Percentiles rank a stretch among this genome's conserved stretches.
Conservation (phyloP, 2,888 invertebrate species). For the Cacoxenus indagator region DNA sequence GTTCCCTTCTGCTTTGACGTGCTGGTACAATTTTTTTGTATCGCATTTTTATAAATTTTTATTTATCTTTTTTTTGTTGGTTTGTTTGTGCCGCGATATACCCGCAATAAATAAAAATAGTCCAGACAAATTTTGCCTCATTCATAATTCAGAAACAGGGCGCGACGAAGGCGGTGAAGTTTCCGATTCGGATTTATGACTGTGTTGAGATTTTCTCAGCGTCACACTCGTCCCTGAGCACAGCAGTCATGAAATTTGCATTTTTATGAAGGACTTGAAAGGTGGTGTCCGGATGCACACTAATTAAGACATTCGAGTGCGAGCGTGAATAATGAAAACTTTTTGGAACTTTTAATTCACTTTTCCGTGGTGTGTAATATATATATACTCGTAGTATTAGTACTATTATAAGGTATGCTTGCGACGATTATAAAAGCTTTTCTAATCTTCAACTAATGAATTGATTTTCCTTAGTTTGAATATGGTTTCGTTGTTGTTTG, state of each 20-base stretch:
- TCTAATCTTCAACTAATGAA: no score
- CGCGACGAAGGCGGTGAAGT: background rate
- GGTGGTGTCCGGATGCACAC: background rate
- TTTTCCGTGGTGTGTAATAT: background rate
- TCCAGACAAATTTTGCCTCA: conserved; percentile 31
- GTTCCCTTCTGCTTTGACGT: background rate
- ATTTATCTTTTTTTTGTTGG: background rate
- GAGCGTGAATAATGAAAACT: background rate
- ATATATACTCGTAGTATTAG: background rate
- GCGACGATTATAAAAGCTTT: no score
- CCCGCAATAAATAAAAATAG: conserved; percentile 51
- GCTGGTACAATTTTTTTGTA: background rate
- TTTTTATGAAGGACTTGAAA: background rate
- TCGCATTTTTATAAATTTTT: background rate
- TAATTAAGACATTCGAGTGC: background rate
- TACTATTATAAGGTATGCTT: no score
- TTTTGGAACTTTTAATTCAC: background rate
- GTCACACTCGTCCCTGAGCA: background rate
- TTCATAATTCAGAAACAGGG: background rate
- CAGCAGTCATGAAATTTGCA: background rate
- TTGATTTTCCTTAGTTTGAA: no score
- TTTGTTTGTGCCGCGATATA: background rate
- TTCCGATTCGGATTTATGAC: conserved; percentile 7
- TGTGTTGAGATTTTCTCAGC: background rate
- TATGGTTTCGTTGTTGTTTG: background rate